These are phyloP conservation scores for Dimorphilus gyrociliatus DNA, from an alignment of 2,888 invertebrate genomes.

Conservation along the genomic window DNA sequence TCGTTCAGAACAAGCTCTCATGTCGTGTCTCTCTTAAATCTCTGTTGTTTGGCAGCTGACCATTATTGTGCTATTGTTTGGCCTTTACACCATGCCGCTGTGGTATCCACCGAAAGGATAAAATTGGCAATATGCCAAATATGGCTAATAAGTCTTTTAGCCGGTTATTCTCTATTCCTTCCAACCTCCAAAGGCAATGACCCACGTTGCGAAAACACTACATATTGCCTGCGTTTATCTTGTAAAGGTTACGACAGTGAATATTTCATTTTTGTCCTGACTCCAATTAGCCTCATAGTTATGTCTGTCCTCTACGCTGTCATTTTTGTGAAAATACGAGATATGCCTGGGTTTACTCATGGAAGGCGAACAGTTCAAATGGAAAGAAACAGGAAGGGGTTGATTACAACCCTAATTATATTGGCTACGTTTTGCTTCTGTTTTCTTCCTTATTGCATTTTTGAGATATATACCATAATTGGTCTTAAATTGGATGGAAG, in stretches of 20 bases:
- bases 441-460: constrained; percentile 10
- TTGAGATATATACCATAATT: constrained; percentile 6
- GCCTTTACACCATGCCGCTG: constrained; percentile 6
- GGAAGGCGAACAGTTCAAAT: not conserved
- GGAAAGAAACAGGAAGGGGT: constrained; percentile 4
- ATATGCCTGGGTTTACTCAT: too few species aligned
- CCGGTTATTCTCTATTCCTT: constrained; percentile 7
- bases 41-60: constrained; percentile 9
- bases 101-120: constrained; percentile 4
- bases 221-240: constrained; percentile 3
- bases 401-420: constrained; percentile 11
- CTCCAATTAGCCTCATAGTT: constrained; percentile 5
- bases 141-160: constrained; percentile 5
- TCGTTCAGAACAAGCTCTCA: constrained; percentile 4
- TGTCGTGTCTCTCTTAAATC: constrained; percentile 7
- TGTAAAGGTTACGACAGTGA: constrained; percentile 5
- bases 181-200: constrained; percentile 3
- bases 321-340: constrained; percentile 8
- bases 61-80: constrained; percentile 8
- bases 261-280: constrained; percentile 7
- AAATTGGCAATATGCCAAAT: constrained; percentile 5
- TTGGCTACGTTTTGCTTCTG: constrained; percentile 11
- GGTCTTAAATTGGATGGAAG: not conserved
- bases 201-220: constrained; percentile 3
- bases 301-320: constrained; percentile 6